A percentile compares a stretch with the other conserved stretches of the same genome.
phyloP scores from a whole-genome alignment of 2,797 vertebrate genomes.

The Philypnodon macrostomus region DNA sequence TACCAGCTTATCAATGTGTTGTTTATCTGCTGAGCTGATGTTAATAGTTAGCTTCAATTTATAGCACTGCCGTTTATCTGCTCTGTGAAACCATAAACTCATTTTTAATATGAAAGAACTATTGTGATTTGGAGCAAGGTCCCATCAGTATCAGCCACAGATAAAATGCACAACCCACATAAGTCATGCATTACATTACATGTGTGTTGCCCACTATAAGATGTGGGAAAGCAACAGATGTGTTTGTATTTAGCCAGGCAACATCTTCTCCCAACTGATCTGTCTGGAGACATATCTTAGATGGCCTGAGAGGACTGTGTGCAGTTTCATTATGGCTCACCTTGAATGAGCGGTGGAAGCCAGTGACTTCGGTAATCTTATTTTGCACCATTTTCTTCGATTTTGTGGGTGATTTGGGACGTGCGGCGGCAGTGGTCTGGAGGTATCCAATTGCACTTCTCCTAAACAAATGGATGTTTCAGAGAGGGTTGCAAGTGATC shows the following conservation, averaged over 20 bases:
- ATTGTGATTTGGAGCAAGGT: not conserved
- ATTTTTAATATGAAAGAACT: not conserved
- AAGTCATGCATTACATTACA: not conserved
- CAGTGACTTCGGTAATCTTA: slow-evolving; percentile 86
- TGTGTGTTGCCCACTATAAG: slow-evolving; percentile 13
- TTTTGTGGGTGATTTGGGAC: slow-evolving; percentile 44
- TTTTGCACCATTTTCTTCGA: slow-evolving; percentile 91
- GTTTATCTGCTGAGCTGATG: not conserved
- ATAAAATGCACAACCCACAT: not conserved
- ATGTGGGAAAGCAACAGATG: slow-evolving; percentile 38
- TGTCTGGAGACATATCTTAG: slow-evolving; percentile 10
- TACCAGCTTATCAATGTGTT: slow-evolving; percentile 13
- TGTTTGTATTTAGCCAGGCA: slow-evolving; percentile 47
- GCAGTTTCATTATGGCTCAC: slow-evolving; percentile 62
- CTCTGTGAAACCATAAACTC: slow-evolving; percentile 12
- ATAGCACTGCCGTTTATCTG: slow-evolving; percentile 3
- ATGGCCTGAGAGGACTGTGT: slow-evolving; percentile 2
- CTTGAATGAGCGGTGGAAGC: slow-evolving; percentile 94
- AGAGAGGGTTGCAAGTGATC: slow-evolving; percentile 62
- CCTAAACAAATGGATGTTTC: slow-evolving; percentile 61
- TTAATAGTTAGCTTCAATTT: slow-evolving; percentile 5
- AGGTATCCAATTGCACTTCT: slow-evolving; percentile 60
- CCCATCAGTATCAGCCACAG: not conserved
- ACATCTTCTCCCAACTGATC: slow-evolving; percentile 16
- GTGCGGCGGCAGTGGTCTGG: slow-evolving; percentile 62